These are phyloP conservation scores for Samia ricini DNA, from an alignment of 1,140 invertebrate species.

Conservation along the genomic window DNA sequence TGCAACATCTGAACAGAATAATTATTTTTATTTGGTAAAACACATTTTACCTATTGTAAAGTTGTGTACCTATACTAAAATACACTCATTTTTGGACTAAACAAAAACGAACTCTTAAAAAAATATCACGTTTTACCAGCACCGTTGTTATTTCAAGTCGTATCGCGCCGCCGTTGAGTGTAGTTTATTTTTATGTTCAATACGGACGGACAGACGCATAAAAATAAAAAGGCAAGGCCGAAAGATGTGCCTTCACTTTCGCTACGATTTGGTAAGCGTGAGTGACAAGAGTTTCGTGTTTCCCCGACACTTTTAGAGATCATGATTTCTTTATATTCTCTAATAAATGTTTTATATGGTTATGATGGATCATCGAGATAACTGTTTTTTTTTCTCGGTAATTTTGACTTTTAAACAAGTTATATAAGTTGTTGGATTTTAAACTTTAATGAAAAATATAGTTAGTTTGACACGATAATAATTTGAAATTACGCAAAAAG, in stretches of 20 bases:
- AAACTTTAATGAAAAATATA: too few species aligned
- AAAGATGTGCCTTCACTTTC: slow-evolving; percentile 55
- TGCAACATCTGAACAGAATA: too few species aligned
- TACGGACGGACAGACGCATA: slow-evolving; percentile 1
- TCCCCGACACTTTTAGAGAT: slow-evolving; percentile 14
- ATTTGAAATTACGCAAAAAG: background rate
- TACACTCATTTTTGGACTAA: background rate
- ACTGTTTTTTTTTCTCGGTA: background rate
- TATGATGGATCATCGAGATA: background rate
- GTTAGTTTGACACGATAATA: background rate
- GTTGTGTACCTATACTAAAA: too few species aligned
- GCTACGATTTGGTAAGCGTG: slow-evolving; percentile 33
- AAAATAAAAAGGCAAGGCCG: slow-evolving; percentile 37
- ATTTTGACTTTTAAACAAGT: background rate
- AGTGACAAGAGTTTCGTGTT: slow-evolving; percentile 21
- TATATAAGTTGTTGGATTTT: too few species aligned
- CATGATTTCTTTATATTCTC: slow-evolving; percentile 14
- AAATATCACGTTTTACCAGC: background rate
- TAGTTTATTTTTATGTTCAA: slow-evolving; percentile 1
- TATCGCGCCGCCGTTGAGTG: background rate
- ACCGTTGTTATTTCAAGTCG: background rate
- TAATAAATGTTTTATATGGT: background rate
- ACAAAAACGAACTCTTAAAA: background rate
- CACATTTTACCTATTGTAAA: too few species aligned
- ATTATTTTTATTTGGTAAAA: too few species aligned